A percentile compares a stretch with the other conserved stretches of the same genome.
Conservation (phyloP, 2,797 vertebrate species). For the Platalea minor region DNA sequence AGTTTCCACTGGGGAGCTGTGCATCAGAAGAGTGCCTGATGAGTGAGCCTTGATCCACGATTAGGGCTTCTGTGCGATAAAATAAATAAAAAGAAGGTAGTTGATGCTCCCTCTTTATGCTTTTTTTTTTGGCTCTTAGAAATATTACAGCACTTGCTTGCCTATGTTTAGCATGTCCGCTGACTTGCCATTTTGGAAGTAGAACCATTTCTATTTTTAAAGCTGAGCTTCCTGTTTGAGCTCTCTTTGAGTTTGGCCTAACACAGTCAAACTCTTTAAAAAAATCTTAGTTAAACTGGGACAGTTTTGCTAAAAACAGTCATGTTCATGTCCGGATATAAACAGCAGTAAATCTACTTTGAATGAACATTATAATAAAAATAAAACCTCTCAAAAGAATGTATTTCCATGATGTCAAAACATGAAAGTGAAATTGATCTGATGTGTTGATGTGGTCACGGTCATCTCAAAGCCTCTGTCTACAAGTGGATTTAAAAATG, state of each 20-base stretch:
- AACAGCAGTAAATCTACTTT: neutral
- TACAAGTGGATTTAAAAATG: neutral
- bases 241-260: conserved; percentile 19
- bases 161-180: conserved; percentile 47
- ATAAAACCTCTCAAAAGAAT: neutral
- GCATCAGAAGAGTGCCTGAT: neutral
- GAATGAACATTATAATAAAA: neutral
- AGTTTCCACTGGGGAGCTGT: neutral
- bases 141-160: neutral
- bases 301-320: conserved; percentile 27
- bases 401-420: neutral
- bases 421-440: neutral
- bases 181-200: conserved; percentile 61
- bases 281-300: conserved; percentile 10
- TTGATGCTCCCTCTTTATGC: neutral
- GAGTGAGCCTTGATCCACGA: neutral
- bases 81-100: neutral
- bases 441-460: neutral
- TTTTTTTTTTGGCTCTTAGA: neutral
- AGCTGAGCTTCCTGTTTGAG: conserved; percentile 60
- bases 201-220: conserved; percentile 56
- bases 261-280: conserved; percentile 6
- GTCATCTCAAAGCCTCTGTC: neutral
- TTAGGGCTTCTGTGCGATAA: neutral
- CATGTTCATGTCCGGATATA: neutral